Evolutionary conservation across 1,140 invertebrate species (phyloP).

Genomic region (Parasteatoda tepidariorum): DNA sequence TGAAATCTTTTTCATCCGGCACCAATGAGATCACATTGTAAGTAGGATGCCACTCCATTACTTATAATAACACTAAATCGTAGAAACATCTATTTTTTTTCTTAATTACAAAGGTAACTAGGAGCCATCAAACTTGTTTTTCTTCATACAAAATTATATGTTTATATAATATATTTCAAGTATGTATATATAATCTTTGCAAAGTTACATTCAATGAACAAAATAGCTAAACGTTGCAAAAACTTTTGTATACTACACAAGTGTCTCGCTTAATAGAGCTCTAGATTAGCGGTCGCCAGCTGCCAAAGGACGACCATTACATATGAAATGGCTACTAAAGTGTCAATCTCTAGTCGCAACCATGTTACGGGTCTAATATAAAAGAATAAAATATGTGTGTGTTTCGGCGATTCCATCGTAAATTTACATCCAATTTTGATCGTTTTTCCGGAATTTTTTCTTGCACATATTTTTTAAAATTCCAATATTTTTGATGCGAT

Average conservation of each 20-base stretch:
- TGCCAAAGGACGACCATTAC: too few species aligned
- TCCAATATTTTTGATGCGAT: too few species aligned
- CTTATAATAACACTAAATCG: conserved; percentile 44
- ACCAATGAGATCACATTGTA: conserved; percentile 51
- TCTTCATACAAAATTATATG: conserved; percentile 54
- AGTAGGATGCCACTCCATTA: conserved; percentile 31
- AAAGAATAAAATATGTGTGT: too few species aligned
- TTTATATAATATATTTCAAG: conserved; percentile 46
- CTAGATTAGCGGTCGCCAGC: too few species aligned
- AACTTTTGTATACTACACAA: conserved; percentile 30
- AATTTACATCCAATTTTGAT: too few species aligned
- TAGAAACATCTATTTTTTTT: conserved; percentile 51
- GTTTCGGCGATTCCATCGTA: too few species aligned
- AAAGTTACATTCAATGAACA: conserved; percentile 51
- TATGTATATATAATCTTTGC: conserved; percentile 52
- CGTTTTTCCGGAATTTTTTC: too few species aligned
- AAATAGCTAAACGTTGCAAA: conserved; percentile 23
- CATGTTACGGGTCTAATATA: too few species aligned
- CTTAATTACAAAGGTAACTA: conserved; percentile 57
- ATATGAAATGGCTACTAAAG: too few species aligned
- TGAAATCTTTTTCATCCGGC: conserved; percentile 3
- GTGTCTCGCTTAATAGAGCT: too few species aligned
- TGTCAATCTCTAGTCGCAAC: too few species aligned
- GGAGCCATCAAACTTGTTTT: conserved; percentile 27
- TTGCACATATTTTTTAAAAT: too few species aligned